Base-by-base conservation (phyloP, 2,113 vertebrate genomes). In the Sialia sialis region DNA sequence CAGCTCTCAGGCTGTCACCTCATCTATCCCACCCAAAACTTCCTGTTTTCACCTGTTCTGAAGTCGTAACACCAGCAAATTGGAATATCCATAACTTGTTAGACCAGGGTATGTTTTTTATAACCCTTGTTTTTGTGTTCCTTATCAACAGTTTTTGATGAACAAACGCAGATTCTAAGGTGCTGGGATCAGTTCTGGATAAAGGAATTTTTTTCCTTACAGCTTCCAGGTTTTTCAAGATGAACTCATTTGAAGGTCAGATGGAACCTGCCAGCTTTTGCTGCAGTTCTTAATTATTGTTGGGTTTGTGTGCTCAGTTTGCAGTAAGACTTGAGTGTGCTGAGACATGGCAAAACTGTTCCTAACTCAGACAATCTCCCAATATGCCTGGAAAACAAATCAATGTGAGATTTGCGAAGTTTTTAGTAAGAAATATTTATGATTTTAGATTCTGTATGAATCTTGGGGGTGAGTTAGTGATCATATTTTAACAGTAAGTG, bases 241-340 rank as follows among this genome's bases (percentile, higher is more conserved):
- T 66, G 15, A 92, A 88, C 51, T 84, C 44, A 32, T n/a, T 1
- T 84, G 55, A 92, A 82, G 78, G 79, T 74, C 41, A 89, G 67
- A 60, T 27, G 19, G 26, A 55, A 38, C 20, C 44, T 68, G 52
- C 34, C 43, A 76, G 54, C 17, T 76, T 86, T 72, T 72, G 46
- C 32, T 11, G 7, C n/a, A 59, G 34, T n/a, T 75, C 68, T 52
- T 39, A 58, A 48, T 60, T 70, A 34, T 15, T 30, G 5, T 26
- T 62, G 44, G 29, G 36, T 77, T 80, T 64, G 15, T 44, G 38
- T 38, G 52, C 52, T 76, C 66, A 16, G 67, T 49, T 68, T 89
- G 58, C 72, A 91, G 23, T 14, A 21, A 89, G 41, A 74, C 3
- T 51, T 51, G 72, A 43, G 22, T 38, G 2, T 73, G 51, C 46